These are phyloP conservation scores for Nyctibius grandis DNA, from an alignment of 2,797 vertebrate species.

Conservation along the genomic window DNA sequence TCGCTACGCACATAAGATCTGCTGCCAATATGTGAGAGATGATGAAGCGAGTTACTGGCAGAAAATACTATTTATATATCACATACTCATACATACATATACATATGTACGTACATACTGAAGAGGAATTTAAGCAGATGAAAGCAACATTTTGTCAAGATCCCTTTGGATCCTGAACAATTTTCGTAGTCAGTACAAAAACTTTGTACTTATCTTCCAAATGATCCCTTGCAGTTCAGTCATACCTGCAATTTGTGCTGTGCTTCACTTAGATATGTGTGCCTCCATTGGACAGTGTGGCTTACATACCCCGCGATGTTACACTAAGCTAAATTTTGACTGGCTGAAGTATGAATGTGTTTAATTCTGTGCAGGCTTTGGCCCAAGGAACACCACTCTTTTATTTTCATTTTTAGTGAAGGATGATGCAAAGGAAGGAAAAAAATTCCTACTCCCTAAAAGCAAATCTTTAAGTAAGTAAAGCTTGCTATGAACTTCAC, in stretches of 20 bases:
- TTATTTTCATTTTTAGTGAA: not conserved
- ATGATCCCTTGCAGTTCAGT: not conserved
- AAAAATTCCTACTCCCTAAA: not conserved
- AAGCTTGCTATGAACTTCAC: not conserved
- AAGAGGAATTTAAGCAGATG: not conserved
- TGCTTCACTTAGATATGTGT: not conserved
- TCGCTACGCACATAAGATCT: not conserved
- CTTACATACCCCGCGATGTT: not conserved
- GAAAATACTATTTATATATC: not conserved
- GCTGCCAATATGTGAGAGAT: not conserved
- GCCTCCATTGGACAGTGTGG: not conserved
- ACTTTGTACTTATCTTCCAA: not conserved
- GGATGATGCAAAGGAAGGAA: not conserved
- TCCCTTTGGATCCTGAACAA: not conserved
- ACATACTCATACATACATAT: not conserved
- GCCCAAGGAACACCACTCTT: not conserved
- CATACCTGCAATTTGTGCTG: not conserved
- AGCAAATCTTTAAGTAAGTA: not conserved
- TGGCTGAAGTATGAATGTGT: not conserved
- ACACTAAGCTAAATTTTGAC: not conserved
- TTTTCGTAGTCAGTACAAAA: not conserved
- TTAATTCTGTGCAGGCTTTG: not conserved
- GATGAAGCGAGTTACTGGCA: not conserved
- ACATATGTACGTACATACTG: not conserved
- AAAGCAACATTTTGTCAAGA: not conserved